A percentile compares a stretch with the other conserved stretches of the same genome.
Evolutionary conservation across 2,113 vertebrate genomes (phyloP).

Genomic region (Apistogramma diplotaenia): DNA sequence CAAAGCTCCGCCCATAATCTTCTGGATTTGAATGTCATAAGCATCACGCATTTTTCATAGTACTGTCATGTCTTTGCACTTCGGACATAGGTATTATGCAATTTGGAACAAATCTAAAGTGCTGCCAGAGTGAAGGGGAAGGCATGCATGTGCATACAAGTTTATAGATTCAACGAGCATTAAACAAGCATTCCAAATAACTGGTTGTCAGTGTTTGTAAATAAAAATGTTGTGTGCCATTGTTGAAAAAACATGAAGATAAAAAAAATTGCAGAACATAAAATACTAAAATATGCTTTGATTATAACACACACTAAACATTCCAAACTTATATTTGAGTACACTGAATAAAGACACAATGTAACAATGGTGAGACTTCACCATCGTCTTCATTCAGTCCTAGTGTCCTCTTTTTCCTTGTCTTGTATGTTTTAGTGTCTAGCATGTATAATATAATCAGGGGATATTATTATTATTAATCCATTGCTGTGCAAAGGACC

Average conservation of each 20-base stretch:
- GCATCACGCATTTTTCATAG: conserved; percentile 1
- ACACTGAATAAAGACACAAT: conserved; percentile 13
- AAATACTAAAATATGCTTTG: not conserved
- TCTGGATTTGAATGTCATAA: conserved; percentile 11
- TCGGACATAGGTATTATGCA: conserved; percentile 9
- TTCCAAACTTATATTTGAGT: conserved; percentile 53
- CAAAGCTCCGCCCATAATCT: conserved; percentile 11
- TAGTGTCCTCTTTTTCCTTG: conserved; percentile 46
- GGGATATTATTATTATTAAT: conserved; percentile 39
- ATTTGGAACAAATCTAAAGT: conserved; percentile 3
- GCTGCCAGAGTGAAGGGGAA: not conserved
- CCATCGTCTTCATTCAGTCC: conserved; percentile 18
- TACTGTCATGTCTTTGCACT: conserved; percentile 6
- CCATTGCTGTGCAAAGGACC: conserved; percentile 67
- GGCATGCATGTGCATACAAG: not conserved
- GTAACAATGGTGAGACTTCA: conserved; percentile 6
- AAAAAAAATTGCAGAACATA: not conserved
- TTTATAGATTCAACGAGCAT: not conserved
- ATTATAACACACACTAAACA: conserved; percentile 60
- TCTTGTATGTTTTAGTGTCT: conserved; percentile 53
- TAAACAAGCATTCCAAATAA: not conserved
- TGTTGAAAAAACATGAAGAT: not conserved
- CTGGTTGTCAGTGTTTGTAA: not conserved
- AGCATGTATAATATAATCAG: conserved; percentile 48
- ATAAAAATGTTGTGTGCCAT: not conserved